A percentile compares a stretch with the other conserved stretches of the same genome.
These are phyloP conservation scores for Microtus oregoni DNA, from an alignment of 2,113 vertebrate genomes.

Conservation along the genomic window DNA sequence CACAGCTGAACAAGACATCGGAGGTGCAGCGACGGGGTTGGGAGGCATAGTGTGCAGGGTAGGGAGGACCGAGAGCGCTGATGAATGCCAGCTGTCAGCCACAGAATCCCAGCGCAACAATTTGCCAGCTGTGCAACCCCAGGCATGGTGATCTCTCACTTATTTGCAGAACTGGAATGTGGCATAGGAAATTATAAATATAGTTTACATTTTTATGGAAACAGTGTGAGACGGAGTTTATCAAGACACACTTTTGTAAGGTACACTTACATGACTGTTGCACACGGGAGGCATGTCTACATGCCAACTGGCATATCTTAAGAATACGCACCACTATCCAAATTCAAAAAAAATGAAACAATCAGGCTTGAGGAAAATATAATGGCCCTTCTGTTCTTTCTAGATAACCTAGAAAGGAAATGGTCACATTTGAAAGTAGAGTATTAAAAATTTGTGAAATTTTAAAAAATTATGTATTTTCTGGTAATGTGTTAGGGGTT, in stretches of 20 bases:
- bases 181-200: slow-evolving; percentile 65
- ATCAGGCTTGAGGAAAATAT: not conserved
- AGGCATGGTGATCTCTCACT: slow-evolving; percentile 58
- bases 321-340: not conserved
- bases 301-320: not conserved
- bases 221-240: not conserved
- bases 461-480: not conserved
- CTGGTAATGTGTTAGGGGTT: not conserved
- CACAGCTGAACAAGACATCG: not conserved
- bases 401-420: not conserved
- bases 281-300: not conserved
- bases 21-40: not conserved
- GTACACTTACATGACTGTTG: not conserved
- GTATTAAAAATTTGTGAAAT: not conserved
- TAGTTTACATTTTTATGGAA: slow-evolving; percentile 49
- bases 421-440: slow-evolving; percentile 19
- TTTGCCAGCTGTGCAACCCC: slow-evolving; percentile 52
- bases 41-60: not conserved
- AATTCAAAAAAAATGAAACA: not conserved
- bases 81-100: slow-evolving; percentile 31
- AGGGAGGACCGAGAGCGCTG: not conserved
- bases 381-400: slow-evolving; percentile 1
- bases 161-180: slow-evolving; percentile 19
- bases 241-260: not conserved
- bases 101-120: slow-evolving; percentile 44